Percentiles rank a stretch among this genome's conserved stretches.
phyloP scores from a whole-genome alignment of 2,797 vertebrate species.

The Melanotaenia nigrans region DNA sequence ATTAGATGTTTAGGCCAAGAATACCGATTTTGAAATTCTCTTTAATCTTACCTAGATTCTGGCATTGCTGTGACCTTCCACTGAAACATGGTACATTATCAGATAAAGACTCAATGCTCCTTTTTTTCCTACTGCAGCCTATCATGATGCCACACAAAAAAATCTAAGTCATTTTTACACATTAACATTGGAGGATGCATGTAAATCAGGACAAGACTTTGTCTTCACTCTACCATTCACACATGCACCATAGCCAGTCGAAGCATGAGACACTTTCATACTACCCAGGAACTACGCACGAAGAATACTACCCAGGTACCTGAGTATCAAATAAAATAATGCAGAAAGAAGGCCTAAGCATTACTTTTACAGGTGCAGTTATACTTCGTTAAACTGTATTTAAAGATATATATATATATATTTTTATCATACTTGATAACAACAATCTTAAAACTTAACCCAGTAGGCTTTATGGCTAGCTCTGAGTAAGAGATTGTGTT shows the following conservation, averaged over 20 bases:
- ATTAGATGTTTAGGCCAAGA: conserved; percentile 27
- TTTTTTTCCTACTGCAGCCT: neutral
- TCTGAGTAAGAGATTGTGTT: neutral
- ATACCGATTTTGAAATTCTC: conserved; percentile 20
- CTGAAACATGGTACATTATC: neutral
- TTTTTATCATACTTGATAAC: neutral
- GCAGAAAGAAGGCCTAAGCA: neutral
- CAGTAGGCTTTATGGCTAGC: neutral
- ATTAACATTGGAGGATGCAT: neutral
- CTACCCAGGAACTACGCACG: neutral
- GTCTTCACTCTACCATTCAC: neutral
- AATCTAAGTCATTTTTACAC: neutral
- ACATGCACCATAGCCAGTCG: neutral
- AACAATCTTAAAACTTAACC: neutral
- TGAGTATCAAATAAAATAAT: neutral
- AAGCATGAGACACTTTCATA: neutral
- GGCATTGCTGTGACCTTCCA: neutral
- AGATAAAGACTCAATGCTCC: neutral
- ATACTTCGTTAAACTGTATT: neutral
- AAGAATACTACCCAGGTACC: neutral
- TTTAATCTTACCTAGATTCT: conserved; percentile 16
- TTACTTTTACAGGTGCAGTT: neutral
- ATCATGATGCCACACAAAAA: neutral
- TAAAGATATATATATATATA: neutral
- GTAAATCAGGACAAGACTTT: neutral